Conservation (phyloP, 2,113 vertebrate genomes). For the Paratilapia polleni region DNA sequence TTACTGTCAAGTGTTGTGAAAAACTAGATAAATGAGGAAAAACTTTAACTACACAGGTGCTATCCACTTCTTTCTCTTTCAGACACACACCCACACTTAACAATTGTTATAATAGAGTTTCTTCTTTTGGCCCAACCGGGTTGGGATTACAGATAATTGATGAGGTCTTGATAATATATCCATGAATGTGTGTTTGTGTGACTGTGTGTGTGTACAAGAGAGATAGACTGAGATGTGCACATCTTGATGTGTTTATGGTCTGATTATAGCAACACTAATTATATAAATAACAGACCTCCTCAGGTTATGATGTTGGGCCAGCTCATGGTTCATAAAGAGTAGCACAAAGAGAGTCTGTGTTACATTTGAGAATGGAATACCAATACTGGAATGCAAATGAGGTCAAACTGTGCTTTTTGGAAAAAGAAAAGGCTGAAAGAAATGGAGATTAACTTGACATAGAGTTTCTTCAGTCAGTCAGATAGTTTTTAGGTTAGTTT, state of each 20-base stretch:
- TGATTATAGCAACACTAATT: conserved; percentile 28
- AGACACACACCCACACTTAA: neutral
- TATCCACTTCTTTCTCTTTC: neutral
- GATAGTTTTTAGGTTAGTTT: neutral
- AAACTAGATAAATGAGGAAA: neutral
- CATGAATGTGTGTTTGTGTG: neutral
- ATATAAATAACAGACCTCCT: conserved; percentile 14
- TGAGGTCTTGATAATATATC: conserved; percentile 38
- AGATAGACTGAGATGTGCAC: neutral
- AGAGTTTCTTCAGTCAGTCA: neutral
- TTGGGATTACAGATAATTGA: conserved; percentile 35
- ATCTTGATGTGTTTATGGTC: neutral
- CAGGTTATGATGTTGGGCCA: neutral
- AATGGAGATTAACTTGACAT: neutral
- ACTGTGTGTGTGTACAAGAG: neutral
- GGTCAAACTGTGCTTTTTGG: neutral
- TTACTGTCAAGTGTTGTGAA: neutral
- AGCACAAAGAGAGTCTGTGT: neutral
- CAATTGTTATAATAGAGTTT: conserved; percentile 11
- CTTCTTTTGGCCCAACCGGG: conserved; percentile 30
- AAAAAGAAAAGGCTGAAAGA: neutral
- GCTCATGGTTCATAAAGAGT: neutral
- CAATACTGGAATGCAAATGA: conserved; percentile 4
- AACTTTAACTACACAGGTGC: neutral
- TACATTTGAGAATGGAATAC: neutral